Percentiles rank a stretch among this genome's conserved stretches.
Evolutionary conservation across 2,888 invertebrate species (phyloP).

Genomic region (Neoitamus cyanurus): DNA sequence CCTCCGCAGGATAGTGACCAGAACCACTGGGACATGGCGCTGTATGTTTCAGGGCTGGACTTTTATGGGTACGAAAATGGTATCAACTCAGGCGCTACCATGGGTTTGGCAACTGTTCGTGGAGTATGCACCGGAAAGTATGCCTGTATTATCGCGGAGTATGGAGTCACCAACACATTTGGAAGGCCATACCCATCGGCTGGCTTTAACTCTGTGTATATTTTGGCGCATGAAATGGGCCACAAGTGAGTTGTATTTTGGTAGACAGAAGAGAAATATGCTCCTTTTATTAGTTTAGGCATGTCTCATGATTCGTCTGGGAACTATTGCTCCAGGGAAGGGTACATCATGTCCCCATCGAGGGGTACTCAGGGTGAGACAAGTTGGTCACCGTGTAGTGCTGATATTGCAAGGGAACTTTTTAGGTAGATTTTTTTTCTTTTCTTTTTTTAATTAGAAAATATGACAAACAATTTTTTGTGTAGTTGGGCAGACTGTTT

Average conservation of each 20-base stretch:
- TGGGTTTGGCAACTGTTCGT: constrained; percentile 85
- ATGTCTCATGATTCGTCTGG: constrained; percentile 84
- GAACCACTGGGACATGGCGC: constrained; percentile 83
- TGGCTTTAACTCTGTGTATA: constrained; percentile 85
- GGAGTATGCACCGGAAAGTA: constrained; percentile 79
- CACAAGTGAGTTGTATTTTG: constrained; percentile 74
- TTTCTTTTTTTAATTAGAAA: neutral
- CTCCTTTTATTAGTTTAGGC: constrained; percentile 70
- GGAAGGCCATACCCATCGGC: constrained; percentile 85
- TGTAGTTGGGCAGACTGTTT: constrained; percentile 75
- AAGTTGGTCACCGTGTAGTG: constrained; percentile 81
- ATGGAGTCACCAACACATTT: constrained; percentile 77
- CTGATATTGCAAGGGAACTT: constrained; percentile 66
- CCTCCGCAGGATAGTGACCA: constrained; percentile 75
- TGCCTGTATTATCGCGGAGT: constrained; percentile 82
- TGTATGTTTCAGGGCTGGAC: constrained; percentile 77
- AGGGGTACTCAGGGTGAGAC: constrained; percentile 82
- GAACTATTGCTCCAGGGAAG: constrained; percentile 79
- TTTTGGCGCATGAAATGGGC: constrained; percentile 85
- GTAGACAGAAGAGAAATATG: neutral
- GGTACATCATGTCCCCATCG: constrained; percentile 85
- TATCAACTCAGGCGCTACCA: constrained; percentile 77
- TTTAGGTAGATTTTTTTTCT: constrained; percentile 66
- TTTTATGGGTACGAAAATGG: constrained; percentile 72
- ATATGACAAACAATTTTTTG: constrained; percentile 37